A percentile compares a stretch with the other conserved stretches of the same genome.
phyloP scores from a whole-genome alignment of 1,140 invertebrate species.

The Saccostrea cuccullata region DNA sequence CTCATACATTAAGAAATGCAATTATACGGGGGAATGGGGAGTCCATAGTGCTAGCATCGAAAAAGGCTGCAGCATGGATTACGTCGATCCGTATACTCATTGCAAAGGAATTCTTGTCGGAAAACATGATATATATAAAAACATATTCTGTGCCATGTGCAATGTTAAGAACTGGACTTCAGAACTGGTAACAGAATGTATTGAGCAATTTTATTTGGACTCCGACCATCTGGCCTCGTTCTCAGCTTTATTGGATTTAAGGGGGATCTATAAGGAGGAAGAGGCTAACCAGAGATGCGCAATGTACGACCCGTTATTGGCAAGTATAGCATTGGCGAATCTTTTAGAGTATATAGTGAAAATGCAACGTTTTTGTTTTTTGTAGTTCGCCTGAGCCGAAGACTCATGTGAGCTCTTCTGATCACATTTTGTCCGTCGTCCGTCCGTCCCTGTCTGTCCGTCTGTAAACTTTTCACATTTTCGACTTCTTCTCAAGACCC shows the following conservation, averaged over 20 bases:
- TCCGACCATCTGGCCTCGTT: background rate
- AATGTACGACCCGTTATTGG: background rate
- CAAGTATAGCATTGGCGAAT: background rate
- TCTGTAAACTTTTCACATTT: no score
- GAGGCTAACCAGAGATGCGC: background rate
- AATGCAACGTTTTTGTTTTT: no score
- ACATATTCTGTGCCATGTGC: slow-evolving; percentile 5
- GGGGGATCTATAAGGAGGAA: background rate
- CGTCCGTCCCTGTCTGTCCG: no score
- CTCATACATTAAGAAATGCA: background rate
- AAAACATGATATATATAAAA: background rate
- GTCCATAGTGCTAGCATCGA: background rate
- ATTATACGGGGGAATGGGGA: background rate
- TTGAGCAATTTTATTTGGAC: background rate
- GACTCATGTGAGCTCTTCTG: no score
- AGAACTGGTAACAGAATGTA: background rate
- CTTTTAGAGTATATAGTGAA: no score
- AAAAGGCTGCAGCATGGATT: background rate
- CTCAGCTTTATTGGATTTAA: background rate
- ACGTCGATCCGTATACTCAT: background rate
- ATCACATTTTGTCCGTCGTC: no score
- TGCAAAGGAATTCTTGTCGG: background rate
- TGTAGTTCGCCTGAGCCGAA: no score
- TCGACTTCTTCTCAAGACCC: no score
- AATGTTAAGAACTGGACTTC: background rate